Evolutionary conservation across 2,113 vertebrate species (phyloP).

Genomic region (zebrafish (Danio rerio)): GRCz12tu NC_133177.1:40481001-40481500

Average conservation of each 20-base stretch:
- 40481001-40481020: slow-evolving; percentile 57
- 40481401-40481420: slow-evolving; percentile 51
- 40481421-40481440: slow-evolving; percentile 26
- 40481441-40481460: slow-evolving; percentile 57
- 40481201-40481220: no score
- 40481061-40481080: slow-evolving; percentile 84
- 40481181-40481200: background rate
- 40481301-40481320: slow-evolving; percentile 86
- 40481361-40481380: slow-evolving; percentile 88
- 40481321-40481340: slow-evolving; percentile 87
- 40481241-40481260: no score
- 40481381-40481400: slow-evolving; percentile 68
- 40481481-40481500: slow-evolving; percentile 68
- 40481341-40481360: slow-evolving; percentile 84
- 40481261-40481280: slow-evolving; percentile 52
- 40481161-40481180: slow-evolving; percentile 71
- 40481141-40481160: slow-evolving; percentile 84
- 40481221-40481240: no score
- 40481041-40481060: slow-evolving; percentile 83
- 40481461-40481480: slow-evolving; percentile 68
- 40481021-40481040: slow-evolving; percentile 70
- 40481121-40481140: slow-evolving; percentile 80
- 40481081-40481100: slow-evolving; percentile 88
- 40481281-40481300: slow-evolving; percentile 83
- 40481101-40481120: slow-evolving; percentile 68